phyloP scores from a whole-genome alignment of 1,140 invertebrate species.

The Zophobas morio region DNA sequence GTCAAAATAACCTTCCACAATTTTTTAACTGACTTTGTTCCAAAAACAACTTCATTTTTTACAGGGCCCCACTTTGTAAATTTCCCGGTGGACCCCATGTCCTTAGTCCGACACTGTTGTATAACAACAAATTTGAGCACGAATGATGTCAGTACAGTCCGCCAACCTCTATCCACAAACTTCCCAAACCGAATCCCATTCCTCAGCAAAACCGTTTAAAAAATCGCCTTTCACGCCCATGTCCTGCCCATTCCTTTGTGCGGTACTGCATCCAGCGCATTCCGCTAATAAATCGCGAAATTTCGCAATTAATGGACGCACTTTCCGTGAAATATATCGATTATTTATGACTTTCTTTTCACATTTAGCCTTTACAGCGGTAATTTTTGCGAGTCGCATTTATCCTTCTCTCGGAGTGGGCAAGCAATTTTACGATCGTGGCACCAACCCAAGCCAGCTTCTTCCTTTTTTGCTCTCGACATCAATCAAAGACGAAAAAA shows the following conservation, averaged over 20 bases:
- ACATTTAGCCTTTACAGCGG: constrained; percentile 39
- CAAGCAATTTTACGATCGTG: constrained; percentile 32
- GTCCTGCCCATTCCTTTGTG: constrained; percentile 6
- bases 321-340: constrained; percentile 51
- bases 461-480: constrained; percentile 25
- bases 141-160: no score
- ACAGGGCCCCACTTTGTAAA: no score
- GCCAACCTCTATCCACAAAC: no score
- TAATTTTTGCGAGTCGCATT: constrained; percentile 34
- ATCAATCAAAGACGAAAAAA: constrained; percentile 31
- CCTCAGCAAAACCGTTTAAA: no score
- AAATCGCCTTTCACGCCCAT: no score
- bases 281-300: constrained; percentile 46
- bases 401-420: constrained; percentile 19
- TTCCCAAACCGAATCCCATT: no score
- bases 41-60: no score
- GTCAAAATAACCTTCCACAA: no score
- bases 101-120: no score
- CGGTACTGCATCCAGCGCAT: constrained; percentile 12
- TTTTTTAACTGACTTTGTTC: no score
- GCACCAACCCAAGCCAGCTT: constrained; percentile 28
- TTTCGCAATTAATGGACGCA: constrained; percentile 48
- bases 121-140: no score
- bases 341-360: constrained; percentile 50
- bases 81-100: no score